Conservation (phyloP, 1,140 invertebrate genomes). For the Euborellia annulipes region DNA sequence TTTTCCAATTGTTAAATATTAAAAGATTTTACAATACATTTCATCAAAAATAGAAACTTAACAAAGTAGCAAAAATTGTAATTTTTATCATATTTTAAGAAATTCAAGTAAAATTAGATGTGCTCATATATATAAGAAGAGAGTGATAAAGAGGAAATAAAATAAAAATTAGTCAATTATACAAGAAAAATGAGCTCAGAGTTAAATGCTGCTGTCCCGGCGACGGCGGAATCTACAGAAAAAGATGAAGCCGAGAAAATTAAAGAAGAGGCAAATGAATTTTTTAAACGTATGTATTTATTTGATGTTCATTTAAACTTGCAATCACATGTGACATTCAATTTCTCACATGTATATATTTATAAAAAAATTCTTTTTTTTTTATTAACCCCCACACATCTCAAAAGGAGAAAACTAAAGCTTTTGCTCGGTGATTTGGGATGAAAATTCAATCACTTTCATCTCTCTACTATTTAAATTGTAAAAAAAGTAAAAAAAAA, state of each 20-base stretch:
- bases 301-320: neutral
- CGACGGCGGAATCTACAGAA: no score
- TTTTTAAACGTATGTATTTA: slow-evolving; percentile 56
- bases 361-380: slow-evolving; percentile 21
- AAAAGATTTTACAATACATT: no score
- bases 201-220: no score
- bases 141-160: no score
- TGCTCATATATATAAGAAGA: no score
- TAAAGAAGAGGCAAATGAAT: slow-evolving; percentile 71
- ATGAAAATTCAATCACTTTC: neutral
- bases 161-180: no score
- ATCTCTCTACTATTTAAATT: slow-evolving; percentile 11
- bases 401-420: neutral
- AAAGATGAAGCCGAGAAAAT: slow-evolving; percentile 48
- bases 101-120: no score
- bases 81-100: no score
- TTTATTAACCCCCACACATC: neutral
- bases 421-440: neutral
- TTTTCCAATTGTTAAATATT: no score
- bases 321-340: neutral
- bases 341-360: slow-evolving; percentile 21
- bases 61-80: no score
- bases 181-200: no score
- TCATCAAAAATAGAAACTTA: no score
- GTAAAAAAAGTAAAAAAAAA: slow-evolving; percentile 1